Conservation (phyloP, 1,140 invertebrate species). For the Drosophila pectinifera region DNA sequence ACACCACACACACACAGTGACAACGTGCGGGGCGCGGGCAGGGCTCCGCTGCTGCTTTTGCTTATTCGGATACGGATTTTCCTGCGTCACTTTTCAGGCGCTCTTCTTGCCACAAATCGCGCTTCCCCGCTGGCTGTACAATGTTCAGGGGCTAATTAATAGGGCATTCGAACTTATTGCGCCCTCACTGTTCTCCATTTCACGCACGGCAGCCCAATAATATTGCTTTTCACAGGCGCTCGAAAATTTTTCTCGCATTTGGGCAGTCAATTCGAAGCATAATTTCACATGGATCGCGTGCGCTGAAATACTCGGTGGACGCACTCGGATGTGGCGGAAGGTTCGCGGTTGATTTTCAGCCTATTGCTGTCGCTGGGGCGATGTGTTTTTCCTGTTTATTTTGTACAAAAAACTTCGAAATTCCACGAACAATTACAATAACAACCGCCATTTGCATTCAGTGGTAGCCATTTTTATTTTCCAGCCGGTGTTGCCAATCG, state of each 20-base stretch:
- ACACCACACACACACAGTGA: slow-evolving; percentile 41
- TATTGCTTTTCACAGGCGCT: slow-evolving; percentile 72
- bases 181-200: slow-evolving; percentile 54
- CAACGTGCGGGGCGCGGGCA: slow-evolving; percentile 71
- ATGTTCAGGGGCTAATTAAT: slow-evolving; percentile 27
- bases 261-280: slow-evolving; percentile 54
- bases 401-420: slow-evolving; percentile 83
- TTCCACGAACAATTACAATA: slow-evolving; percentile 84
- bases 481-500: slow-evolving; percentile 67
- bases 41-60: slow-evolving; percentile 47
- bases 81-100: slow-evolving; percentile 48
- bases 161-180: slow-evolving; percentile 18
- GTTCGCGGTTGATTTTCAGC: slow-evolving; percentile 56
- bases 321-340: slow-evolving; percentile 46
- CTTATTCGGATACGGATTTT: slow-evolving; percentile 40
- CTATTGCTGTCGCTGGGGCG: slow-evolving; percentile 54
- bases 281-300: slow-evolving; percentile 53
- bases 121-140: slow-evolving; percentile 32
- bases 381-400: slow-evolving; percentile 76
- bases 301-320: slow-evolving; percentile 36
- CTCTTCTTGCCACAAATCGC: slow-evolving; percentile 44
- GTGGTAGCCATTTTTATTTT: slow-evolving; percentile 83
- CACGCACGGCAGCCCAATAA: slow-evolving; percentile 42
- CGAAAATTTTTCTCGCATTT: slow-evolving; percentile 65
- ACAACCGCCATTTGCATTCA: slow-evolving; percentile 53